Base-by-base conservation (phyloP, 2,888 invertebrate genomes). In the Pelosia muscerda region DNA sequence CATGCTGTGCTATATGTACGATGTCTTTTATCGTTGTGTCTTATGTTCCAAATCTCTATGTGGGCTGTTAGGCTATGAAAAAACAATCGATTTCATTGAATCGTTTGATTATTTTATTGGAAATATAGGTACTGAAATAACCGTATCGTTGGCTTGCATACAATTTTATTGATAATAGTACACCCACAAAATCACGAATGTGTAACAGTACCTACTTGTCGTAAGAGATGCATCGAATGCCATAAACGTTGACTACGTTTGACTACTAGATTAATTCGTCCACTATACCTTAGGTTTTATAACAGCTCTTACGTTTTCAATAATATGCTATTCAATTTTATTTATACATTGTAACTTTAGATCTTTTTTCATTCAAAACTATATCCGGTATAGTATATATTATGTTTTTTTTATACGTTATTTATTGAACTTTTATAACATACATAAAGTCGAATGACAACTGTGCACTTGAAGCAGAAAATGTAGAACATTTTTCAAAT, bases 391-490 rank as follows among this genome's bases (percentile, higher is more conserved):
- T 65, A 73, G 69, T 69, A 69, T 65, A 55, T 63, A 61, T 62
- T 63, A 72, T 75, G 63, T 68, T 72, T 72, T 58, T 70, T 66
- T 73, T 81, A 75, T 75, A 77, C 81, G 77, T 82, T 84, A 83
- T 84, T 86, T 85, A 86, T 84, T 84, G 84, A 87, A 88, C 88
- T 89, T 89, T 89, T 89, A 90, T 90, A 84, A 84, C 77, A 71
- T 74, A 81, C 82, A 87, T 90, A 90, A 91, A 91, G 79, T 84
- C 59, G 75, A 81, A 81, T 84, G 86, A 88, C 85, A 84, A 82
- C 84, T 81, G 82, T 81, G 82, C 81, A 78, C 81, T 74, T 75
- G 76, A 66, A 83, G 76, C 81, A 81, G 86, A 86, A n/a, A 84
- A 84, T 82, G 79, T 82, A 83, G 80, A 84, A 78, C 76, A 82